Base-by-base conservation (phyloP, 2,113 vertebrate species). In the Phrynocephalus versicolor region DNA sequence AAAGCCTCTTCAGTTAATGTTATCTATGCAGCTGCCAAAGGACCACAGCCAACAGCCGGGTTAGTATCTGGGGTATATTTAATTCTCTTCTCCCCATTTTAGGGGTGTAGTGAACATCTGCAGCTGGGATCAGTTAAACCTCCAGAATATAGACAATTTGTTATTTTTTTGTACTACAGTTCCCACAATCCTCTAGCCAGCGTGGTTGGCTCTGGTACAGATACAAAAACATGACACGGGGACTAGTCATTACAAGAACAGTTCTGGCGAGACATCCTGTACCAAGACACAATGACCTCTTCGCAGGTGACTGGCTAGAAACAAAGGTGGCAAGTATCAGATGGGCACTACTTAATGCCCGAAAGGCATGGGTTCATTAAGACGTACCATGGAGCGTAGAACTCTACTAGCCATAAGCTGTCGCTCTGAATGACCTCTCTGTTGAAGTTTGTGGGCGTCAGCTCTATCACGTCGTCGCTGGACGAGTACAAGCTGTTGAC, bases 311-410 rank as follows among this genome's bases (percentile, higher is more conserved):
- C 6, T 35, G 39, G 60, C 6, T 51, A 18, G 16, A 77, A 4
- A 25, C 25, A 33, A 30, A n/a, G 23, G 72, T 10, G 14, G 27
- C 3, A 10, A 33, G 41, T 21, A 15, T 12, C 83, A 45, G 21
- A 39, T 65, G 25, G 45, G 6, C 7, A 37, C 1, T 15, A 51
- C 41, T 51, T 15, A 55, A 73, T 37, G 6, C 0, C 16, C 30
- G 33, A 23, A 65, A 64, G n/a, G 58, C 21, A 57, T 21, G 10
- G 7, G 33, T 0, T 21, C 87, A 82, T 79, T 39, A 81, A 64
- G n/a, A 96, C 98, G 96, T 96, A 99, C 99, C 98, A 99, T 9
- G 98, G 98, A 88, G 98, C 98, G 18, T 98, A 99, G 93, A 99
- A 99, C 94, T 99, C 98, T 33, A 99, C 91, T 0, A 99, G 97